These are phyloP conservation scores for Panulirus ornatus DNA, from an alignment of 1,140 invertebrate genomes.

Conservation along the genomic window DNA sequence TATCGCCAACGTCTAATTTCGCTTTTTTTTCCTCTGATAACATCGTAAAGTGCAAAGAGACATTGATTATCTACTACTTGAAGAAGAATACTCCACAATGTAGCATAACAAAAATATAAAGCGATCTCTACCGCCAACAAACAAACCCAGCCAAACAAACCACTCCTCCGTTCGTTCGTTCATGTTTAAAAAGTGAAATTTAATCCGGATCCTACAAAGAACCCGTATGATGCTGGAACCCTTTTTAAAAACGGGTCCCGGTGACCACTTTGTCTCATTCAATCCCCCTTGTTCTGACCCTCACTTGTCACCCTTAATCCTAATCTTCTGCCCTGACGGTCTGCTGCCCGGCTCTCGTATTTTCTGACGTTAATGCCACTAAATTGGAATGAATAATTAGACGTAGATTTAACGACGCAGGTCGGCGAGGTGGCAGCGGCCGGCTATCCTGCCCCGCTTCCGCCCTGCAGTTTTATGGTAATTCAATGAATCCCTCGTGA, in stretches of 20 bases:
- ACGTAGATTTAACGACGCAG: not conserved
- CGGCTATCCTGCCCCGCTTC: not conserved
- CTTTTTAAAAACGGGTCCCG: not conserved
- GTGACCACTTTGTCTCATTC: conserved; percentile 32
- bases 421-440: not conserved
- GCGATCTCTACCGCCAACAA: too few relatives aligned
- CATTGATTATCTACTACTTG: too few relatives aligned
- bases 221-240: conserved; percentile 26
- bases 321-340: not conserved
- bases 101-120: too few relatives aligned
- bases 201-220: conserved; percentile 37
- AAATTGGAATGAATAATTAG: too few relatives aligned
- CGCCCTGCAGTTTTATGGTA: conserved; percentile 41
- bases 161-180: too few relatives aligned
- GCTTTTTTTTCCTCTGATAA: too few relatives aligned
- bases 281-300: not conserved
- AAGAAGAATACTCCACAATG: too few relatives aligned
- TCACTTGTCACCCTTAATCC: conserved; percentile 10
- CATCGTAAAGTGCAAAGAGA: too few relatives aligned
- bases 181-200: not conserved
- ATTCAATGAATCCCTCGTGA: conserved; percentile 20
- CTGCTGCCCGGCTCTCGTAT: too few relatives aligned
- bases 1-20: too few relatives aligned
- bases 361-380: too few relatives aligned
- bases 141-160: too few relatives aligned